Base-by-base conservation (phyloP, 2,888 invertebrate species). In the Homarus gammarus region DNA sequence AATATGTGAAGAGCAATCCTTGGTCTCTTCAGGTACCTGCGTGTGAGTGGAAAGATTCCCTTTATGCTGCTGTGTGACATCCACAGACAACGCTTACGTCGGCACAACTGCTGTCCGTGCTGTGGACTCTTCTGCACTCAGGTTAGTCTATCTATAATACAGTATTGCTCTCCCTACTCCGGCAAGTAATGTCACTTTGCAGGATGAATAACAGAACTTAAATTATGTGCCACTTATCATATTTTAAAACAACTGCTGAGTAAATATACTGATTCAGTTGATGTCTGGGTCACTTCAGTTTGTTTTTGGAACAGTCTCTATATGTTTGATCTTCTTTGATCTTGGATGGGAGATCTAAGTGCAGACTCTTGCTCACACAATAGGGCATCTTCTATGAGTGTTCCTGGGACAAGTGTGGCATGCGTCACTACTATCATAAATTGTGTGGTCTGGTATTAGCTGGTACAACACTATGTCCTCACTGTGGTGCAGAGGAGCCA, bases 41-140 rank as follows among this genome's bases (percentile, higher is more conserved):
- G 94, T 8, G 94, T 94, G 6, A 93, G 93, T 72, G 92, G 93
- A 18, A 94, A 94, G 92, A 96, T 97, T 82, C 97, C 97, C 15
- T 98, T 96, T 94, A 95, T 96, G 93, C 95, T 97, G 31, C 95
- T 97, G 38, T 98, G 98, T 93, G 95, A 95, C 79, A 95, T 96
- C 93, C 98, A 98, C 94, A 95, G 96, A 90, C 95, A 96, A 92
- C 95, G 97, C 90, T 94, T 98, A 90, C 94, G 95, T 22, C 94
- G 95, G 61, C 98, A 98, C 94, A 97, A 98, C 94, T 98, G 98
- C 94, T 98, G 98, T 93, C 97, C 98, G 0, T 96, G 96, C 0
- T 98, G 98, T 94, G 97, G 98, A 8, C 94, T 97, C 83, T 98
- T 97, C 94, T 98, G 98, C 93, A 96, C 97, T 8, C 97, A 98